Evolutionary conservation across 2,113 vertebrate genomes (phyloP), one percentile per base, ranked within the genome.

Genomic region (Leiothrix lutea): DNA sequence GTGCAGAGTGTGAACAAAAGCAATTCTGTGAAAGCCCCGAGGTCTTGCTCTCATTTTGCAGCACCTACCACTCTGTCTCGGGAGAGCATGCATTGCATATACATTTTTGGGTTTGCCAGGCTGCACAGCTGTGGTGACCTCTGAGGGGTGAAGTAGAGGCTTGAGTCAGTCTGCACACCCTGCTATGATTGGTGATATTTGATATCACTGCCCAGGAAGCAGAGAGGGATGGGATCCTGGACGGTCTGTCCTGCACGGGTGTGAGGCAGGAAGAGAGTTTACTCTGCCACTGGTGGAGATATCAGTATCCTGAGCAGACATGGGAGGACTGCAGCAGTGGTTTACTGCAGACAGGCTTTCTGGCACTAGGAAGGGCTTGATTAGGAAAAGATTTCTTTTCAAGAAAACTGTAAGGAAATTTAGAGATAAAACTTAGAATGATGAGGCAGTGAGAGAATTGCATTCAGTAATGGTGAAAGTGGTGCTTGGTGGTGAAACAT

Each of bases 1-100:
- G 4, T 28, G 73, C 0, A 10, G 23, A 1, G 0, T 0, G 0
- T 66, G 67, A 92, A 44, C 60, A 62, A 74, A 91, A 81, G 21
- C 72, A 54, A 58, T 84, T 58, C 66, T 78, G 47, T 29, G 18
- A 71, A 74, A 81, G 36, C 65, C 25, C 31, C 1, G 3, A 64
- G 53, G 87, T 44, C 87, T 67, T 51, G 38, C 65, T 89, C 61
- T 71, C 4, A 1, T 91, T 92, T 89, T 80, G 64, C 67, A 35
- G 47, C 2, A 7, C 36, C 64, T 65, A 53, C 31, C 17, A 1
- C 2, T 33, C 50, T 74, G 47, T 50, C 31, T 28, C 36, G 40
- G 70, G 44, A 85, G 35, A 71, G 44, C 35, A 40, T 0, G 1
- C 69, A 51, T 40, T n/a, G 57, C 61, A 21, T 56, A 21, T 3